A percentile compares a stretch with the other conserved stretches of the same genome.
Conservation (phyloP, 2,797 vertebrate species). For the Corythornis leucogaster region DNA sequence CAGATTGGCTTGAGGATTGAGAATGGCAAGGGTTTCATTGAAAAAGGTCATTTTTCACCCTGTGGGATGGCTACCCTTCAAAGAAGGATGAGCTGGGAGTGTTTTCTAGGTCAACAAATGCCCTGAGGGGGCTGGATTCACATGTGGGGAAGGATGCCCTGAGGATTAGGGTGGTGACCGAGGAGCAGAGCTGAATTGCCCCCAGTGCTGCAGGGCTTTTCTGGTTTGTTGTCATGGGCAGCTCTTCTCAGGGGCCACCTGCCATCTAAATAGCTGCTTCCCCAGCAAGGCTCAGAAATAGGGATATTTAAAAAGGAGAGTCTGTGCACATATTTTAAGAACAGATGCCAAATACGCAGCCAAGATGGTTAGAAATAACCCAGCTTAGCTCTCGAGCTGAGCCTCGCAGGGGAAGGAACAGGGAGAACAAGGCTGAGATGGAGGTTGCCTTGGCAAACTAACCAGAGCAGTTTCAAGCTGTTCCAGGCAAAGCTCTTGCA, state of each 20-base stretch:
- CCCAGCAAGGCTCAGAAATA: background rate
- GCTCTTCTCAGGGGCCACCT: background rate
- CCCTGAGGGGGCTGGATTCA: background rate
- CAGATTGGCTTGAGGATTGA: background rate
- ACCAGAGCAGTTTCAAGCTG: background rate
- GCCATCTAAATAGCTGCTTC: background rate
- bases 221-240: background rate
- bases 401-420: background rate
- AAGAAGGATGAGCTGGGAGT: background rate
- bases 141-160: background rate
- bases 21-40: fast-evolving
- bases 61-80: background rate
- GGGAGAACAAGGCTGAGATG: background rate
- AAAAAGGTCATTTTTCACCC: background rate
- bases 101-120: background rate
- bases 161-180: background rate
- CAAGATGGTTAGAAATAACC: background rate
- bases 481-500: background rate
- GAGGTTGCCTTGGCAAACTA: conserved; percentile 13
- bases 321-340: background rate
- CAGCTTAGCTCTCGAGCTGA: background rate
- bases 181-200: background rate
- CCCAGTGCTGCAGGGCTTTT: background rate
- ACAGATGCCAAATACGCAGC: background rate
- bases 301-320: background rate